phyloP scores from a whole-genome alignment of 2,113 vertebrate genomes.

The Carassius gibelio region DNA sequence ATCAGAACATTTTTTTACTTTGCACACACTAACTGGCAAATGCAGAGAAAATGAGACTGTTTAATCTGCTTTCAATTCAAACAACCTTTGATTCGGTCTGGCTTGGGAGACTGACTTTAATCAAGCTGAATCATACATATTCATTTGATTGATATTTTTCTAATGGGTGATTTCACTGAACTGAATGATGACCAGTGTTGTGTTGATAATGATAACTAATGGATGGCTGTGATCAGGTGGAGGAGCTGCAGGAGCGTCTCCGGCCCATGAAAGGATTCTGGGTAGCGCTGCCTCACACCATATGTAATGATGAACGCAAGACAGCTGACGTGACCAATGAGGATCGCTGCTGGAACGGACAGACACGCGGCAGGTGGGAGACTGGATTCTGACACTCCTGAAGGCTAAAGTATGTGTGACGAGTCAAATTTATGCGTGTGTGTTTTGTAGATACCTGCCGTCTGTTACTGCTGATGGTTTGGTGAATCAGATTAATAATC shows the following conservation, averaged over 20 bases:
- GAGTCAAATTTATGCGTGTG: background rate
- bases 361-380: constrained; percentile 70
- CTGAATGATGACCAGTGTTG: no score
- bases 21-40: no score
- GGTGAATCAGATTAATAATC: constrained; percentile 83
- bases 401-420: background rate
- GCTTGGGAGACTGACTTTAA: no score
- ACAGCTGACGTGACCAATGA: constrained; percentile 82
- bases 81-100: no score
- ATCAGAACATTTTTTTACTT: no score
- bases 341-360: constrained; percentile 87
- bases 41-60: no score
- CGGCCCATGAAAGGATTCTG: constrained; percentile 85
- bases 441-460: constrained; percentile 77
- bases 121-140: no score
- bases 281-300: constrained; percentile 82
- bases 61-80: no score
- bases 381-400: no score
- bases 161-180: no score
- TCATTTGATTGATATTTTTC: no score
- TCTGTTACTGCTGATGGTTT: constrained; percentile 79
- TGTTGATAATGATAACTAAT: no score
- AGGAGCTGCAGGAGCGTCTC: constrained; percentile 82
- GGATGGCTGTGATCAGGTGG: constrained; percentile 70
- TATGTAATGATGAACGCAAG: constrained; percentile 83